phyloP scores from a whole-genome alignment of 2,113 vertebrate species.

The Mormyrus iriodes region DNA sequence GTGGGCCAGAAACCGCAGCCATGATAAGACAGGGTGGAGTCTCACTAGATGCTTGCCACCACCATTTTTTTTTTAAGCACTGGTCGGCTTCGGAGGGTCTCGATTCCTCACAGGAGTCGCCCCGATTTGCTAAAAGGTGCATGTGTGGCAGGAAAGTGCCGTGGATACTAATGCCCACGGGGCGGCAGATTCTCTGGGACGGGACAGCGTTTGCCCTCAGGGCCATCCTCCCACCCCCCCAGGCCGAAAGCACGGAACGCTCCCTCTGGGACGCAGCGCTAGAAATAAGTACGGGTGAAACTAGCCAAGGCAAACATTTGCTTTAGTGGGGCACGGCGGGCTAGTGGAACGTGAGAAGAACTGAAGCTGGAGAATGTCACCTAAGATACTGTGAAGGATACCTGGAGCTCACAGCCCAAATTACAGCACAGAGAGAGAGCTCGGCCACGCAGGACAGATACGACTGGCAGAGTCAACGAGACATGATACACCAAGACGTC shows the following conservation, averaged over 20 bases:
- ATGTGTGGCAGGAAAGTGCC: background rate
- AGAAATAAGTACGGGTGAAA: background rate
- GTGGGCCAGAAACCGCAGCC: background rate
- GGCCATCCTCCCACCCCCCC: background rate
- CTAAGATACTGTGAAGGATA: background rate
- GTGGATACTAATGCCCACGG: background rate
- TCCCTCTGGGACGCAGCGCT: background rate
- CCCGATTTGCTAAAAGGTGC: background rate
- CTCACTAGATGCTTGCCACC: background rate
- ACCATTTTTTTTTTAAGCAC: background rate
- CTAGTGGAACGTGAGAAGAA: background rate
- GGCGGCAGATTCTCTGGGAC: background rate
- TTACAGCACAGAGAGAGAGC: background rate
- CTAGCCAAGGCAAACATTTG: constrained; percentile 24
- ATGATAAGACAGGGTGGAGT: background rate
- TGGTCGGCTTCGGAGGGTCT: background rate
- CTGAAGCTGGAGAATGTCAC: background rate
- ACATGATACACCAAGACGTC: background rate
- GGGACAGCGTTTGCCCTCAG: background rate
- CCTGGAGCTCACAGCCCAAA: background rate
- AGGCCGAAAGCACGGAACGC: background rate
- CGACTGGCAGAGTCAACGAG: background rate
- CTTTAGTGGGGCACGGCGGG: constrained; percentile 20
- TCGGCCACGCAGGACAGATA: background rate
- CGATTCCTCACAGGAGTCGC: background rate